Evolutionary conservation across 2,888 invertebrate genomes (phyloP).

Genomic region (Idaea straminata): DNA sequence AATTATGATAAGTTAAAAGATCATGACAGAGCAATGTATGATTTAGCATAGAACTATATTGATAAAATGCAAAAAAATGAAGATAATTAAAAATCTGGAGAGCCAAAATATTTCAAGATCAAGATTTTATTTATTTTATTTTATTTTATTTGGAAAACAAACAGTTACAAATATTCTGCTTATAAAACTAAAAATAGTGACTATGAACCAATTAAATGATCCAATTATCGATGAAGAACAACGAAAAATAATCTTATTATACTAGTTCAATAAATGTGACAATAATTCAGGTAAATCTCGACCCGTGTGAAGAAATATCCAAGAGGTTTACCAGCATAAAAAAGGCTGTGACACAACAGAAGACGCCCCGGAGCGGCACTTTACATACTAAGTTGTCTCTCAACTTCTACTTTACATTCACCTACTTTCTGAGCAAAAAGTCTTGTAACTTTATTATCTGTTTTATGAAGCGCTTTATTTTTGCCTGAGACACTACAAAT

Average conservation of each 20-base stretch:
- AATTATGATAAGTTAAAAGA: constrained; percentile 38
- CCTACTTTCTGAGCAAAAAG: background rate
- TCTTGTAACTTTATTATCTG: background rate
- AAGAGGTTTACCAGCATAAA: constrained; percentile 54
- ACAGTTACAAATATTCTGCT: too few relatives aligned
- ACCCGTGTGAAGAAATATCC: constrained; percentile 45
- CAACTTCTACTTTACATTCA: background rate
- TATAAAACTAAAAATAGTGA: too few relatives aligned
- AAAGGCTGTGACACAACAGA: constrained; percentile 42
- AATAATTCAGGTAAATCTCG: constrained; percentile 54
- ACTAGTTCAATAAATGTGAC: constrained; percentile 27
- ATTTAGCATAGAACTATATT: background rate
- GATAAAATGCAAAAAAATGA: background rate
- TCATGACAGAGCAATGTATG: constrained; percentile 23
- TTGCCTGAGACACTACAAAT: too few relatives aligned
- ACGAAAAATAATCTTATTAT: too few relatives aligned
- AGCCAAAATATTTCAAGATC: too few relatives aligned
- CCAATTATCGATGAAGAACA: too few relatives aligned
- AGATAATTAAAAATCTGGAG: background rate
- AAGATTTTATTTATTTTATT: too few relatives aligned
- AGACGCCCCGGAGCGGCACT: constrained; percentile 60
- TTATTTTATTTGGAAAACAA: too few relatives aligned
- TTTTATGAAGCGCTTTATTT: background rate
- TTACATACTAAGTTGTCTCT: constrained; percentile 34
- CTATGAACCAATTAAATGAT: too few relatives aligned